Evolutionary conservation across 2,797 vertebrate species (phyloP).

Genomic region (Bradypodion ventrale): DNA sequence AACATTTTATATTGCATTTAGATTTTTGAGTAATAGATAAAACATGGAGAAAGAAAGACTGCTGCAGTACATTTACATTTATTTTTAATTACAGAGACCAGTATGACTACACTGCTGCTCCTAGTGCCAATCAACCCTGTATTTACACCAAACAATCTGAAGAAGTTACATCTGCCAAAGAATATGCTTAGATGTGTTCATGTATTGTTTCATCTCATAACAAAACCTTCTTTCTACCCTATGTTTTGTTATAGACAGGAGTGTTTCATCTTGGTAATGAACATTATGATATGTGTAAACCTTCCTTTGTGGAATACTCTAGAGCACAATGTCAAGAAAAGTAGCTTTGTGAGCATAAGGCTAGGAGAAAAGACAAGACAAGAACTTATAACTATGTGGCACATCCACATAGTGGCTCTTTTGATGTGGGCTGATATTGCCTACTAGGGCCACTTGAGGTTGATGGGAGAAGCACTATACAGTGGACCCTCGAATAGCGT

Average conservation of each 20-base stretch:
- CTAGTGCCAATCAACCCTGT: slow-evolving; percentile 33
- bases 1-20: background rate
- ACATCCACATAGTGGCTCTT: too few species aligned
- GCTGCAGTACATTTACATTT: background rate
- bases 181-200: slow-evolving; percentile 62
- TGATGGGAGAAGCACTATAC: too few species aligned
- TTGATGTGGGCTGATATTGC: too few species aligned
- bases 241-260: background rate
- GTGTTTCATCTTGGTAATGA: slow-evolving; percentile 44
- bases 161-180: slow-evolving; percentile 55
- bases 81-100: slow-evolving; percentile 57
- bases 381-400: slow-evolving; percentile 27
- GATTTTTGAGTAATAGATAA: background rate
- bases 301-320: slow-evolving; percentile 28
- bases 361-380: slow-evolving; percentile 19
- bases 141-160: slow-evolving; percentile 56
- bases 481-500: too few species aligned
- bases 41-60: background rate
- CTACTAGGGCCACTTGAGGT: too few species aligned
- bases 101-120: slow-evolving; percentile 55
- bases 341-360: slow-evolving; percentile 17
- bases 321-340: slow-evolving; percentile 1
- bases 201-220: background rate
- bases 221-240: background rate
- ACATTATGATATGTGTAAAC: background rate